Conservation (phyloP, 2,113 vertebrate species). For the Bos javanicus region DNA sequence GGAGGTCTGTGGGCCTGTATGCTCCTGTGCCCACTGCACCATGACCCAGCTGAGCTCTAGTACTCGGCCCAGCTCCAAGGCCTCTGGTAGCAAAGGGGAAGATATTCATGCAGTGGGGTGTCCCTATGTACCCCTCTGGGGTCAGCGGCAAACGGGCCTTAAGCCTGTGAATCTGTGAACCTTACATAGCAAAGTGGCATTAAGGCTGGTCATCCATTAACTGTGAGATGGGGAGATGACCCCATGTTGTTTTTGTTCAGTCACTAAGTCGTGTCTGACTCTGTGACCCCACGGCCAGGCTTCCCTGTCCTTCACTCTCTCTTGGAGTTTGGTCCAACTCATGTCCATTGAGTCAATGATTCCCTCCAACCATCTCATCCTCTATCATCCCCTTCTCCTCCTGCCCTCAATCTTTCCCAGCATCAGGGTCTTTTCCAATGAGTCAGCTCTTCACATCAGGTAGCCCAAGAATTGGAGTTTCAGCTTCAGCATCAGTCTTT, state of each 20-base stretch:
- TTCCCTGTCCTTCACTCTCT: background rate
- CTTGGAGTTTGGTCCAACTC: background rate
- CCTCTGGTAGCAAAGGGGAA: background rate
- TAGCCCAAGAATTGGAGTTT: background rate
- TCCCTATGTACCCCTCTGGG: background rate
- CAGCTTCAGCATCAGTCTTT: background rate
- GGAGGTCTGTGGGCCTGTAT: background rate
- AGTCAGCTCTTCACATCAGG: background rate
- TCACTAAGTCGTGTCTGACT: background rate
- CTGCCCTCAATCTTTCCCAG: background rate
- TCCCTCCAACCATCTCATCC: background rate
- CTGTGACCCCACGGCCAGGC: background rate
- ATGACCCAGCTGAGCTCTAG: background rate
- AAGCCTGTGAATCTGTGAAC: background rate
- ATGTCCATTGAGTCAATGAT: background rate
- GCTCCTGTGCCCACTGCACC: accelerated
- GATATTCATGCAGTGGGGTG: background rate
- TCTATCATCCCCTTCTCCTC: background rate
- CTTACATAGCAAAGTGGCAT: background rate
- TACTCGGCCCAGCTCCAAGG: background rate
- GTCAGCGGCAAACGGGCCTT: background rate
- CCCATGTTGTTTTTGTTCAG: background rate
- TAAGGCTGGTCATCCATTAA: background rate
- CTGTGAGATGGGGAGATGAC: background rate
- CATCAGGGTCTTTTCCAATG: background rate